phyloP scores from a whole-genome alignment of 2,888 invertebrate genomes.

The Drosophila suboccidentalis region DNA sequence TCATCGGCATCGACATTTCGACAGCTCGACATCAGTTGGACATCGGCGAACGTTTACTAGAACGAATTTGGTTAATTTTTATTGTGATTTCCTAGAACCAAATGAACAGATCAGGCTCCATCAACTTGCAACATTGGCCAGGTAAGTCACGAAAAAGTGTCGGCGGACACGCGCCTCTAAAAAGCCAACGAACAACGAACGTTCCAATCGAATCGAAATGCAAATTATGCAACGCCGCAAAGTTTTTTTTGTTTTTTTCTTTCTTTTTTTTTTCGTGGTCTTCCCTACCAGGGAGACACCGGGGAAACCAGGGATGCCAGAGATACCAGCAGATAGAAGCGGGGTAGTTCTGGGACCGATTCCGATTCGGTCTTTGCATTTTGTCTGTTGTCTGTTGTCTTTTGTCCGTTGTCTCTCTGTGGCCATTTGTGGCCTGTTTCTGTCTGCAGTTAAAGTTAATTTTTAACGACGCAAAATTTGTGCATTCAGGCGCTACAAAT shows the following conservation, averaged over 20 bases:
- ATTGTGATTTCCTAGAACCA: constrained; percentile 82
- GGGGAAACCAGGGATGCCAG: background rate
- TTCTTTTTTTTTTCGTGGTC: constrained; percentile 8
- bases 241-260: constrained; percentile 17
- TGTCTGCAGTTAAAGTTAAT: constrained; percentile 73
- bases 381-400: constrained; percentile 22
- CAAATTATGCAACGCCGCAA: constrained; percentile 82
- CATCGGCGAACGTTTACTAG: constrained; percentile 74
- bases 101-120: constrained; percentile 29
- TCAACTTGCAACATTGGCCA: constrained; percentile 27
- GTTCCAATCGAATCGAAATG: constrained; percentile 85
- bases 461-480: constrained; percentile 79
- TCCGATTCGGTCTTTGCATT: constrained; percentile 38
- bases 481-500: constrained; percentile 82
- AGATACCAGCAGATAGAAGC: background rate
- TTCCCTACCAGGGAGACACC: background rate
- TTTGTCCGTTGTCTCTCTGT: constrained; percentile 10
- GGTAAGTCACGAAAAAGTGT: constrained; percentile 82
- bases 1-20: constrained; percentile 15
- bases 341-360: constrained; percentile 21
- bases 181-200: constrained; percentile 67
- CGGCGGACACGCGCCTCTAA: constrained; percentile 84
- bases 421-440: constrained; percentile 35
- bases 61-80: constrained; percentile 80
- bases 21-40: constrained; percentile 19